Conservation (phyloP, 2,113 vertebrate genomes). For the Tapirus terrestris region DNA sequence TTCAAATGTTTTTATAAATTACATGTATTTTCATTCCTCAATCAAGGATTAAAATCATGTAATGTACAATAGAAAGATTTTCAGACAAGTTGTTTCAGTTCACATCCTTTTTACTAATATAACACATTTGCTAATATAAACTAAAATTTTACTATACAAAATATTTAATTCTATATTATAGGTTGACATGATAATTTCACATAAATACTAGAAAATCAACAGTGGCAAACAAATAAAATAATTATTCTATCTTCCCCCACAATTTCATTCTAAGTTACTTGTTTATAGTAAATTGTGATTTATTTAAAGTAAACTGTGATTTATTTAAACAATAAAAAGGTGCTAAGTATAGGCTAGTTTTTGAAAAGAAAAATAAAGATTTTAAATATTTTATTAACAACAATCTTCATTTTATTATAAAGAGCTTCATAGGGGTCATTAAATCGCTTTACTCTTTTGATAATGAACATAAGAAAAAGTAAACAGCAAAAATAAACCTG, state of each 20-base stretch:
- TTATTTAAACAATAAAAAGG: slow-evolving; percentile 44
- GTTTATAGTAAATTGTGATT: not conserved
- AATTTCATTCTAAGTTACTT: slow-evolving; percentile 38
- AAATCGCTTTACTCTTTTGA: not conserved
- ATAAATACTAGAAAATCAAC: slow-evolving; percentile 48
- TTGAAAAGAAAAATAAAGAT: not conserved
- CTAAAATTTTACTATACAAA: slow-evolving; percentile 42
- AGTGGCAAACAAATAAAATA: slow-evolving; percentile 7
- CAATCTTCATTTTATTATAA: slow-evolving; percentile 31
- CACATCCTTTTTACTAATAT: not conserved
- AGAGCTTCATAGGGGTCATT: not conserved
- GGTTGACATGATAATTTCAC: not conserved
- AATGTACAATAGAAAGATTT: not conserved
- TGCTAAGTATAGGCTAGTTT: not conserved
- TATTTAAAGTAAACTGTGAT: slow-evolving; percentile 13
- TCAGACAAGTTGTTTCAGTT: not conserved
- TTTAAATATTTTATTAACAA: not conserved
- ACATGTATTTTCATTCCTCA: slow-evolving; percentile 17
- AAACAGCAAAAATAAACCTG: slow-evolving; percentile 8
- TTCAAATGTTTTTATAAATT: not conserved
- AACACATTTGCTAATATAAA: slow-evolving; percentile 28
- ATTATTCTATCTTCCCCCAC: not conserved
- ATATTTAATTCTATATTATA: slow-evolving; percentile 27
- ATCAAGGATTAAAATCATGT: slow-evolving; percentile 23
- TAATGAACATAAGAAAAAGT: slow-evolving; percentile 45